Base-by-base conservation (phyloP, 2,888 invertebrate species). In the Cosmopolites sordidus region DNA sequence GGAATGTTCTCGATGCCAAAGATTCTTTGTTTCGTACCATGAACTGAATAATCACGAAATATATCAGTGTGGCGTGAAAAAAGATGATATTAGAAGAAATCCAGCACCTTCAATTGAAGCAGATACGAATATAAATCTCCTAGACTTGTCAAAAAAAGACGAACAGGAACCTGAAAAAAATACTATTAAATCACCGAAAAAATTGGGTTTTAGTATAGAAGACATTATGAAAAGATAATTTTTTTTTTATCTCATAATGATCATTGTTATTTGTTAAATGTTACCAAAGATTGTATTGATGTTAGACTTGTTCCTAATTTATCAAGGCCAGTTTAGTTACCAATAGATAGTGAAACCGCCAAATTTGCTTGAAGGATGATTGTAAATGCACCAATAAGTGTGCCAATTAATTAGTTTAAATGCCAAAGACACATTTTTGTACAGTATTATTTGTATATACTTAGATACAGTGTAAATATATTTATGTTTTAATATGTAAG, bases 141-240 rank as follows among this genome's bases (percentile, higher is more conserved):
- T 72, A 59, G 71, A 73, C 60, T 61, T 73, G 55, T 70, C 66
- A 9, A 65, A 64, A 37, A 58, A 59, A 18, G 49, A 51, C 1
- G 59, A 47, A 9, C 40, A 51, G 11, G 38, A 44, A 15, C 18
- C 44, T n/a, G 30, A 30, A 8, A 41, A 46, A 27, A 51, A 45
- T 2, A 50, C 22, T 8, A 61, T 60, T 16, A 61, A 59, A 17
- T 76, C 77, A 6, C 82, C 79, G 62, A 78, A 78, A 56, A 69
- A 79, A 17, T 74, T 87, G 59, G 91, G 91, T 1, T 92, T 92
- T 75, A 87, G 87, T 62, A 92, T 92, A 74, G 91, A 89, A 65
- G 91, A 92, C 68, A 92, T 92, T 60, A 89, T 92, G 89, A 87
- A 84, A 72, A 84, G 89, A 76, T 89, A 84, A 61, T 43, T 41